A percentile compares a stretch with the other conserved stretches of the same genome.
These are phyloP conservation scores for Thecocarcelia acutangulata DNA, from an alignment of 2,888 invertebrate species.

Conservation along the genomic window DNA sequence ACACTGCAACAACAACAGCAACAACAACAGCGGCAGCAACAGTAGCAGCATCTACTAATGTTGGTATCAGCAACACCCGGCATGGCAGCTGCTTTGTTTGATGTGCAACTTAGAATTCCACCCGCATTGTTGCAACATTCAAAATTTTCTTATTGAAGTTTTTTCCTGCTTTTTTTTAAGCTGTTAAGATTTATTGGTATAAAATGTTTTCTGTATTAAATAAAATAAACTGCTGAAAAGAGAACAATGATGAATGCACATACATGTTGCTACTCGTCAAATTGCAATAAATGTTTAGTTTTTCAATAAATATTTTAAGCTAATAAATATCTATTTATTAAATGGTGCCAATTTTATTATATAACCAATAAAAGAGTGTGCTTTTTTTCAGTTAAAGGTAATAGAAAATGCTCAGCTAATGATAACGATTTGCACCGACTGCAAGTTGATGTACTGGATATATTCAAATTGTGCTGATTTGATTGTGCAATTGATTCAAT, in stretches of 20 bases:
- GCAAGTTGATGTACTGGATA: too few relatives aligned
- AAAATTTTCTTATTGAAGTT: conserved; percentile 56
- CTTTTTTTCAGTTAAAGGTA: background rate
- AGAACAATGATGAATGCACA: conserved; percentile 66
- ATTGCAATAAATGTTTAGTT: conserved; percentile 61
- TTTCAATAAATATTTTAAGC: conserved; percentile 31
- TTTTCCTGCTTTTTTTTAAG: conserved; percentile 10
- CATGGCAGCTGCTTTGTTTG: background rate
- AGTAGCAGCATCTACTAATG: too few relatives aligned
- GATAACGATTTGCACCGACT: too few relatives aligned
- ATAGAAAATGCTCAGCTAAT: background rate
- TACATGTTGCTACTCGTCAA: conserved; percentile 62
- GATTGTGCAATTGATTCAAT: too few relatives aligned
- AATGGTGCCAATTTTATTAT: conserved; percentile 25
- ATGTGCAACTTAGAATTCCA: conserved; percentile 14
- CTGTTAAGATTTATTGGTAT: conserved; percentile 65
- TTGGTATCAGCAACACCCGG: conserved; percentile 6
- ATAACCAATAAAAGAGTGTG: conserved; percentile 27
- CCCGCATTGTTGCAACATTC: conserved; percentile 18
- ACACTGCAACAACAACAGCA: conserved; percentile 9
- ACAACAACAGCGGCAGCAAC: conserved; percentile 4
- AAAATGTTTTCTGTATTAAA: conserved; percentile 63
- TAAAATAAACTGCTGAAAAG: conserved; percentile 58
- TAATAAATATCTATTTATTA: conserved; percentile 43
- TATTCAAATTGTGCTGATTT: too few relatives aligned